phyloP scores from a whole-genome alignment of 2,113 vertebrate species.

The Chlamydotis undulata region DNA sequence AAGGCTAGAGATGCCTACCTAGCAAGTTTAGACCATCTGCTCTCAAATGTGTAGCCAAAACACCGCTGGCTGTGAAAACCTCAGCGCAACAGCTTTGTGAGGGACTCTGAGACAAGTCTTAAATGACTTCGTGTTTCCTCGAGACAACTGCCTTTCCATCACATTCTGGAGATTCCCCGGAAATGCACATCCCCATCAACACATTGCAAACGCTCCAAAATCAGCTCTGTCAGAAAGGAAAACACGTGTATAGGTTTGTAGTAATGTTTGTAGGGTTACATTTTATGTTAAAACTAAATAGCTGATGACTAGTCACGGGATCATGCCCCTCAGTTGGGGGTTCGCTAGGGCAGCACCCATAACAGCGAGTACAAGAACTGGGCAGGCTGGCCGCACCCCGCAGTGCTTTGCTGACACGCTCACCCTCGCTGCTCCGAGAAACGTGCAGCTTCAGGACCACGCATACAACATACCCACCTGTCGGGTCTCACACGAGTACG shows the following conservation, averaged over 20 bases:
- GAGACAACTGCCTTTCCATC: not conserved
- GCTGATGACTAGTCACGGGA: not conserved
- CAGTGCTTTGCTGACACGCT: not conserved
- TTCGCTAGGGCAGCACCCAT: accelerated
- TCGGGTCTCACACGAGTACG: not conserved
- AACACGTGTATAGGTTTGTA: not conserved
- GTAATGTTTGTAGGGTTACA: not conserved
- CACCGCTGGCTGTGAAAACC: not conserved
- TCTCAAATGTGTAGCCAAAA: not conserved
- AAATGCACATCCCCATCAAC: not conserved
- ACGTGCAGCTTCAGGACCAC: accelerated
- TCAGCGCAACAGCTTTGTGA: not conserved
- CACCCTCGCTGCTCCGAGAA: not conserved
- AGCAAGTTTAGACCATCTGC: not conserved
- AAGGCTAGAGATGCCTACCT: not conserved
- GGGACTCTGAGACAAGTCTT: not conserved
- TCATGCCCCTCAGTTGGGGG: too few relatives aligned
- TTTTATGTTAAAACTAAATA: not conserved
- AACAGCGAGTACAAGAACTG: accelerated
- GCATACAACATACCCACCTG: accelerated
- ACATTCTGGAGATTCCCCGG: not conserved
- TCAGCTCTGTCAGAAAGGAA: not conserved
- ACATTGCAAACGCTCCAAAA: not conserved
- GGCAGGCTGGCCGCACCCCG: not conserved
- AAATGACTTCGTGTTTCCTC: not conserved